These are phyloP conservation scores for Atherinomorus stipes DNA, from an alignment of 2,113 vertebrate genomes.

Conservation along the genomic window DNA sequence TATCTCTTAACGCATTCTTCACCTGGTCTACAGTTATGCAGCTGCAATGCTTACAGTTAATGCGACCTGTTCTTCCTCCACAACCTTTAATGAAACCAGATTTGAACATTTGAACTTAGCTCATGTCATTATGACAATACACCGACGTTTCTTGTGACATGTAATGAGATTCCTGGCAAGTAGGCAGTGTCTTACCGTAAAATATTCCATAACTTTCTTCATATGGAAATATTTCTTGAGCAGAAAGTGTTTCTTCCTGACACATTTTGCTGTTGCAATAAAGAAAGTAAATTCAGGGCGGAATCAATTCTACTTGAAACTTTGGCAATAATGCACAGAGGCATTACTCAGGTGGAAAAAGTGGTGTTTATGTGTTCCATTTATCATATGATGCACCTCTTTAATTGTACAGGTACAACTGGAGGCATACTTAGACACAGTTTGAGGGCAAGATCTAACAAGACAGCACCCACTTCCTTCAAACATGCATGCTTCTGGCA, in stretches of 20 bases:
- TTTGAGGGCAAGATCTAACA: conserved; percentile 74
- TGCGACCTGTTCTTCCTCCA: conserved; percentile 35
- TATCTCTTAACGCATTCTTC: conserved; percentile 56
- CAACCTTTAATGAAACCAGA: background rate
- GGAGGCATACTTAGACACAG: conserved; percentile 42
- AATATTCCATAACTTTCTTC: background rate
- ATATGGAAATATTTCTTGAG: conserved; percentile 10
- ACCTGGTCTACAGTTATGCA: conserved; percentile 22
- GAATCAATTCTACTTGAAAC: conserved; percentile 36
- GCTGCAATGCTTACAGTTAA: conserved; percentile 25
- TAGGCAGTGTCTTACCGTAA: background rate
- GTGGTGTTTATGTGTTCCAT: conserved; percentile 60
- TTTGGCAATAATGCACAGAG: conserved; percentile 35
- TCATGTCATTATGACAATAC: background rate
- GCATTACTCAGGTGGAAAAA: conserved; percentile 64
- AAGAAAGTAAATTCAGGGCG: conserved; percentile 43
- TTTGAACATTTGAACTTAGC: background rate
- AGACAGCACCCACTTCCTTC: conserved; percentile 55
- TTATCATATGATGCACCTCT: conserved; percentile 62
- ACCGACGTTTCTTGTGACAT: background rate
- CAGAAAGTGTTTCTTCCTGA: conserved; percentile 4
- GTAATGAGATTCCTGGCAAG: too few species aligned
- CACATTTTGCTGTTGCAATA: conserved; percentile 20
- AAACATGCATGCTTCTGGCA: conserved; percentile 48
- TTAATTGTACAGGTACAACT: conserved; percentile 68